Conservation (phyloP, 2,113 vertebrate genomes). For the Miniopterus natalensis region DNA sequence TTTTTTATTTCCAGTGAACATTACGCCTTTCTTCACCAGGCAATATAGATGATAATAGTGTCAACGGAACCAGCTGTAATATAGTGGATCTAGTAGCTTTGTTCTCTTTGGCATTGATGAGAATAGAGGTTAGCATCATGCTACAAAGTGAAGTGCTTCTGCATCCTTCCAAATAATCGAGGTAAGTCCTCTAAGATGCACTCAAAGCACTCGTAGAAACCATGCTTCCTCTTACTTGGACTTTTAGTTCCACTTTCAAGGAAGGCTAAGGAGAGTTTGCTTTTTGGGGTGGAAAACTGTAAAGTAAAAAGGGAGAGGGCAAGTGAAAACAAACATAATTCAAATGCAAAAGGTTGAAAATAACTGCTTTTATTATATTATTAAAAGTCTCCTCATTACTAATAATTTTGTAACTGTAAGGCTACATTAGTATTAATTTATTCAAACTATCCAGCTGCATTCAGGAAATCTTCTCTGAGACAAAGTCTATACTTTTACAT, state of each 20-base stretch:
- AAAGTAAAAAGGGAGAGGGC: neutral
- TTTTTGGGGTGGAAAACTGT: neutral
- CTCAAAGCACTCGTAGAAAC: neutral
- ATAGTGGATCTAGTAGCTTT: neutral
- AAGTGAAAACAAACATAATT: conserved; percentile 45
- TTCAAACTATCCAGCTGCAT: neutral
- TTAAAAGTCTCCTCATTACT: neutral
- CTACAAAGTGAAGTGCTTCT: conserved; percentile 62
- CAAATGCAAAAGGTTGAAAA: neutral
- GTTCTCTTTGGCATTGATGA: conserved; percentile 25
- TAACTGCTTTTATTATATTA: neutral
- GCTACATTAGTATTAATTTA: neutral
- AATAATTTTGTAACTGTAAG: neutral
- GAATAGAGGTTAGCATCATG: conserved; percentile 47
- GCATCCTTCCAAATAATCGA: neutral
- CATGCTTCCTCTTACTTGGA: neutral
- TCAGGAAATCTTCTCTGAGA: neutral
- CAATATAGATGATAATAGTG: conserved; percentile 8
- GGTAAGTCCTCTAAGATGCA: neutral
- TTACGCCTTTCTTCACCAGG: neutral
- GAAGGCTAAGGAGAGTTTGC: neutral
- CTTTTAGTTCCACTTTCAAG: neutral
- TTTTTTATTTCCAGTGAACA: neutral
- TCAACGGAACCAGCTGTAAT: neutral
- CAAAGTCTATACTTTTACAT: neutral